phyloP scores from a whole-genome alignment of 2,888 invertebrate genomes.

The Chymomyza fuscimana region DNA sequence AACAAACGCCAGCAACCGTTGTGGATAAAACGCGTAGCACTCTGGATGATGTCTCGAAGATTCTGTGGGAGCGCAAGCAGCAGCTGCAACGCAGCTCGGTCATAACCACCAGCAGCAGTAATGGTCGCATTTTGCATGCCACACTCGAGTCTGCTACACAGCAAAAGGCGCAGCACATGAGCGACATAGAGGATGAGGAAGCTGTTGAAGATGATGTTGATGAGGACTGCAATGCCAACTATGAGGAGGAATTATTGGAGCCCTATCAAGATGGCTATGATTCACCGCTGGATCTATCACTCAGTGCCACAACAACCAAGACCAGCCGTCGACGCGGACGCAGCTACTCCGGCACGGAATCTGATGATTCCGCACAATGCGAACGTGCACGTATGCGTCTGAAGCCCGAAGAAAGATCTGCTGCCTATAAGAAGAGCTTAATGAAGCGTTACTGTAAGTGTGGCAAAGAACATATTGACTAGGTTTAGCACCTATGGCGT shows the following conservation, averaged over 20 bases:
- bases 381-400: conserved; percentile 63
- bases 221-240: conserved; percentile 47
- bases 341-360: conserved; percentile 88
- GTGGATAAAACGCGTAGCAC: conserved; percentile 63
- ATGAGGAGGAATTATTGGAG: conserved; percentile 35
- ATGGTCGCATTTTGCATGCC: conserved; percentile 14
- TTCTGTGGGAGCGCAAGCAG: conserved; percentile 59
- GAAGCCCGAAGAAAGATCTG: conserved; percentile 76
- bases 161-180: conserved; percentile 42
- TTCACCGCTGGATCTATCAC: conserved; percentile 89
- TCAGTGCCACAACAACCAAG: conserved; percentile 76
- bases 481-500: conserved; percentile 2
- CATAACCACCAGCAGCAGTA: conserved; percentile 48
- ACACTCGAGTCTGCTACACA: conserved; percentile 13
- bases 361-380: conserved; percentile 83
- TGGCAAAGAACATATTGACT: conserved; percentile 58
- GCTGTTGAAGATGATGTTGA: conserved; percentile 57
- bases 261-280: conserved; percentile 81
- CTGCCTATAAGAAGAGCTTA: conserved; percentile 93
- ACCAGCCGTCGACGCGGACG: conserved; percentile 77
- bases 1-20: conserved; percentile 36
- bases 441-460: conserved; percentile 98
- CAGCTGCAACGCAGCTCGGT: conserved; percentile 63
- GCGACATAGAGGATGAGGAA: conserved; percentile 64
- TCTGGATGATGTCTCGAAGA: conserved; percentile 65